Percentiles rank a stretch among this genome's conserved stretches.
phyloP scores from a whole-genome alignment of 2,113 vertebrate species.

The Zosterops hypoxanthus region DNA sequence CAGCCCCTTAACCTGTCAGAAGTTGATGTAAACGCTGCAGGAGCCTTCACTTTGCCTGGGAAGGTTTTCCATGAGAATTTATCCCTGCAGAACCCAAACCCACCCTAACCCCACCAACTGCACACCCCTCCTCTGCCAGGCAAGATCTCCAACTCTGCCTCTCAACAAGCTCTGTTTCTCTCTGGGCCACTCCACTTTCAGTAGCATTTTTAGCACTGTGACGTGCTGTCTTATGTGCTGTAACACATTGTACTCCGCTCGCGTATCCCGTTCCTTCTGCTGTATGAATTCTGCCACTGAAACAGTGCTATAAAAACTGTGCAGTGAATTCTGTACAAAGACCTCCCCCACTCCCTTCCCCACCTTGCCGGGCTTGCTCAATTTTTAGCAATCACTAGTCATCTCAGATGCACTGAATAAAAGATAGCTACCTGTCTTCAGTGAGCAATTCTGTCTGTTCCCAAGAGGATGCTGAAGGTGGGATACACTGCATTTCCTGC shows the following conservation, averaged over 20 bases:
- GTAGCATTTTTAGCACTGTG: constrained; percentile 28
- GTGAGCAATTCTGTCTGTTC: not conserved
- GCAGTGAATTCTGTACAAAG: not conserved
- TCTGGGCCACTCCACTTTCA: constrained; percentile 3
- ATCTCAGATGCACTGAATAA: not conserved
- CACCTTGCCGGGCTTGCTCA: constrained; percentile 3
- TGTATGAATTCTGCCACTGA: constrained; percentile 13
- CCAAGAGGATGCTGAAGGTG: not conserved
- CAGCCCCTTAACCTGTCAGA: not conserved
- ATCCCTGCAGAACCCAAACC: not conserved
- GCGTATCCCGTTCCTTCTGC: constrained; percentile 7
- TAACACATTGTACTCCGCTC: constrained; percentile 27
- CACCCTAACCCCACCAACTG: not conserved
- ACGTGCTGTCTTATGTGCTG: not conserved
- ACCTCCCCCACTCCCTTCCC: not conserved
- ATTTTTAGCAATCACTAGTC: constrained; percentile 21
- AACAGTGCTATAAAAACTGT: constrained; percentile 21
- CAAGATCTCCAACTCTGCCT: not conserved
- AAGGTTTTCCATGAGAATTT: not conserved
- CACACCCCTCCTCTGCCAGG: not conserved
- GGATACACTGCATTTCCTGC: not conserved
- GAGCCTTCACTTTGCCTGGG: not conserved
- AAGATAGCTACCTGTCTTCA: constrained; percentile 5
- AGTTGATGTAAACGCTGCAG: fast-evolving
- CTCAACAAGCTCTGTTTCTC: not conserved